Conservation (phyloP, 1,140 invertebrate species). For the Helicoverpa zea region DNA sequence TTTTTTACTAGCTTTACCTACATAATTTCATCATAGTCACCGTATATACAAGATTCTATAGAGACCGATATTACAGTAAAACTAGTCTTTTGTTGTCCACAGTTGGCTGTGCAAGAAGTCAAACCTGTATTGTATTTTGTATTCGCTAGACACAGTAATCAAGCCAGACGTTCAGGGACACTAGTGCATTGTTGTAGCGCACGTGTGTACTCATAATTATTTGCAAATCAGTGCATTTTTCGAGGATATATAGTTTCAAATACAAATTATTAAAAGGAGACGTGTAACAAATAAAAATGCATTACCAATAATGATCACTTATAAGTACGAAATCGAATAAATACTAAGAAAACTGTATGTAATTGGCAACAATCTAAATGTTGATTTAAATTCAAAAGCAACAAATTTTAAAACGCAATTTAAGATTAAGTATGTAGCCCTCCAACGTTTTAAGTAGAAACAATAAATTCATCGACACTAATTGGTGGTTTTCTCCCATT, state of each 20-base stretch:
- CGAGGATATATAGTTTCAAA: too few relatives aligned
- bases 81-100: neutral
- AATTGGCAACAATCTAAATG: constrained; percentile 69
- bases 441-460: constrained; percentile 86
- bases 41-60: too few relatives aligned
- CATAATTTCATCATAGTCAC: too few relatives aligned
- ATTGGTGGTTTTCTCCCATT: constrained; percentile 87
- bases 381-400: constrained; percentile 75
- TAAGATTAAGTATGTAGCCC: constrained; percentile 83
- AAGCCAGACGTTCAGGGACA: constrained; percentile 16
- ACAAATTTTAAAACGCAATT: constrained; percentile 80
- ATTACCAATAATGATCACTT: neutral
- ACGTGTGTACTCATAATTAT: neutral
- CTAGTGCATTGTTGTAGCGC: constrained; percentile 7
- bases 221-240: neutral
- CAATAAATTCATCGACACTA: constrained; percentile 87
- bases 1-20: too few relatives aligned
- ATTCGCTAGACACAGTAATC: constrained; percentile 6
- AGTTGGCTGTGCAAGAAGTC: neutral
- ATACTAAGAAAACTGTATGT: neutral
- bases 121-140: neutral
- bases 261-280: neutral
- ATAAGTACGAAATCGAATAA: too few relatives aligned
- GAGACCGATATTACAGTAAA: neutral
- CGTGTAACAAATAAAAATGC: neutral